Base-by-base conservation (phyloP, 2,113 vertebrate species). In the Esox niger region DNA sequence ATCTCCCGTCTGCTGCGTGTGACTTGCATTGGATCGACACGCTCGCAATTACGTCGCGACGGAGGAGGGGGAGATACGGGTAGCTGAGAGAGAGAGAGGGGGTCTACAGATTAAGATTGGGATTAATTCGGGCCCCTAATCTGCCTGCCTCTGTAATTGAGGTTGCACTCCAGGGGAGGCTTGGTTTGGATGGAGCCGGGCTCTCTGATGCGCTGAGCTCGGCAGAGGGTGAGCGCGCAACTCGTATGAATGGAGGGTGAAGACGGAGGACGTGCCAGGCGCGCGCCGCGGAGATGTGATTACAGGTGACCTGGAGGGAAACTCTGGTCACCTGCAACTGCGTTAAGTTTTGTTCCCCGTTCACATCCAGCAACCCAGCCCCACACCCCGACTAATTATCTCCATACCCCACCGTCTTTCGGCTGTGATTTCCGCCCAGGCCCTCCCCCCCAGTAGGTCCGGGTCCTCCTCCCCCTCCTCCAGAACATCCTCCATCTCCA, bases 61-160 rank as follows among this genome's bases (percentile, higher is more conserved):
- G 8, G 57, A 15, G 29, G 58, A 33, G 58, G 59, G 70, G 62
- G 27, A 81, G 68, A 73, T 58, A 35, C 1, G 80, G 74, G 71
- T 54, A 71, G 70, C 43, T 43, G 65, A n/a, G 71, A 76, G 74
- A 33, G 62, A 55, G 27, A 80, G 75, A n/a, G 27, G 56, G 26
- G 35, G 83, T 79, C 74, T 80, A 64, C 77, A 85, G 86, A 88
- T 88, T 88, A 86, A 87, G 78, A 79, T 77, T 66, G 63, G 79
- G 73, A 80, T 82, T 88, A 87, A 89, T 89, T 84, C 80, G 78
- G 79, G 84, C 79, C 87, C 83, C 67, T 89, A 88, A 90, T 89
- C 88, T 86, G 70, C 56, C 72, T 68, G 79, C 79, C 65, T 74
- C 83, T 84, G 87, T 91, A 88, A 90, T 87, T 89, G 89, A 89